phyloP scores from a whole-genome alignment of 2,113 vertebrate species.

The Sylvilagus bachmani region DNA sequence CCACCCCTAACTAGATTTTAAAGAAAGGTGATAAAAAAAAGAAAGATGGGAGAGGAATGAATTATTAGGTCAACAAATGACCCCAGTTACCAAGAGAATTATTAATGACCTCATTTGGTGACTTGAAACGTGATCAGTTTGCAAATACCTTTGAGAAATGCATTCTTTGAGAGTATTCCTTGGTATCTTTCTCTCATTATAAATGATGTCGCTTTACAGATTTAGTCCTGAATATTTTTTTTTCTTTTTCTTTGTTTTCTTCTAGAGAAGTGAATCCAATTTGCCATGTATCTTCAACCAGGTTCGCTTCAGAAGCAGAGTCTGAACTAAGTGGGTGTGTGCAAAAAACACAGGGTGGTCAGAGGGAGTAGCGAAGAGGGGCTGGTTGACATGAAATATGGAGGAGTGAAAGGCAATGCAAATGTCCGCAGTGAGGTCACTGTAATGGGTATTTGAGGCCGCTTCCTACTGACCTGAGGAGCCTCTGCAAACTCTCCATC shows the following conservation, averaged over 20 bases:
- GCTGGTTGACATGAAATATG: not conserved
- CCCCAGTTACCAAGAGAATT: not conserved
- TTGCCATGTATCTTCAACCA: not conserved
- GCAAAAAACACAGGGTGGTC: not conserved
- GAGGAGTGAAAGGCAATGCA: not conserved
- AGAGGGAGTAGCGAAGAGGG: not conserved
- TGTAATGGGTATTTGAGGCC: not conserved
- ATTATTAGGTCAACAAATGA: slow-evolving; percentile 11
- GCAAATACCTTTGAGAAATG: slow-evolving; percentile 18
- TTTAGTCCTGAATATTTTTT: not conserved
- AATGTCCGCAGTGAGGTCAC: not conserved
- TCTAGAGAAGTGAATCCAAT: not conserved
- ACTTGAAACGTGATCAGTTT: slow-evolving; percentile 21
- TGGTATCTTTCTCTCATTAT: not conserved
- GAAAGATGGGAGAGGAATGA: not conserved
- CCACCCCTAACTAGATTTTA: not conserved
- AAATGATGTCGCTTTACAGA: not conserved
- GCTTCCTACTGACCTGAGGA: not conserved
- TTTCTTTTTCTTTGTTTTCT: not conserved
- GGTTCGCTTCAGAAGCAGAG: not conserved
- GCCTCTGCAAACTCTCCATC: not conserved
- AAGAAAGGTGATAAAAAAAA: not conserved
- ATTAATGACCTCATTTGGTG: not conserved
- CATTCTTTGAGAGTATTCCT: not conserved
- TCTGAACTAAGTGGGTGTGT: not conserved